Percentiles rank a stretch among this genome's conserved stretches.
Conservation (phyloP, 2,888 invertebrate genomes). For the Aphrophora alni region DNA sequence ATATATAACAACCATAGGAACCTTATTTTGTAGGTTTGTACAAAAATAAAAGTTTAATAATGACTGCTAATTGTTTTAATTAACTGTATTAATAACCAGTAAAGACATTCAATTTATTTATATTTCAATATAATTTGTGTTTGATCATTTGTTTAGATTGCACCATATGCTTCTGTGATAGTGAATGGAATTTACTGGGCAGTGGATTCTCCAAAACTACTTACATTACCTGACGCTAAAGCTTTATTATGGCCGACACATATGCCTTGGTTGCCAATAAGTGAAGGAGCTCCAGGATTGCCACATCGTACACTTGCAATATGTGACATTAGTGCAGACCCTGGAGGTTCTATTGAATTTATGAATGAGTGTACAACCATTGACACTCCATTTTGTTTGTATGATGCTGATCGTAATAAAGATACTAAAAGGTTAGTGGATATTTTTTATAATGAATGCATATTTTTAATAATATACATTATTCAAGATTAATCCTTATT, state of each 20-base stretch:
- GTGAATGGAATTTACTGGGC: constrained; percentile 99
- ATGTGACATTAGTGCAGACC: constrained; percentile 99
- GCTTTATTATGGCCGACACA: constrained; percentile 85
- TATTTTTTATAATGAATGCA: not conserved
- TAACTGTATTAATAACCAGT: too few species aligned
- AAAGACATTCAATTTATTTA: too few species aligned
- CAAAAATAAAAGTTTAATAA: too few species aligned
- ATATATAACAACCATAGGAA: too few species aligned
- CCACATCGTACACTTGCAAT: constrained; percentile 93
- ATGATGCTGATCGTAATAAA: constrained; percentile 97
- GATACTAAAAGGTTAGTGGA: constrained; percentile 80
- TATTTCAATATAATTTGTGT: too few species aligned
- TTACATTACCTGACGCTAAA: constrained; percentile 98
- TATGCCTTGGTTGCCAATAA: constrained; percentile 92
- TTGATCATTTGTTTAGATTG: constrained; percentile 78
- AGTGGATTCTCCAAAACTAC: constrained; percentile 91
- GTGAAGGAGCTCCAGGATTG: constrained; percentile 81
- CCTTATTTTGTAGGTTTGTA: too few species aligned
- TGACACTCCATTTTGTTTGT: constrained; percentile 98
- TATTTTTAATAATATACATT: too few species aligned
- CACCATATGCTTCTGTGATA: constrained; percentile 96
- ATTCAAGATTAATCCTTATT: not conserved
- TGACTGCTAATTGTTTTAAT: too few species aligned
- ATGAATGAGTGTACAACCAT: constrained; percentile 99
- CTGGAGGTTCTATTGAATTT: constrained; percentile 97